Evolutionary conservation across 2,113 vertebrate genomes (phyloP).

Genomic region (Cariama cristata): DNA sequence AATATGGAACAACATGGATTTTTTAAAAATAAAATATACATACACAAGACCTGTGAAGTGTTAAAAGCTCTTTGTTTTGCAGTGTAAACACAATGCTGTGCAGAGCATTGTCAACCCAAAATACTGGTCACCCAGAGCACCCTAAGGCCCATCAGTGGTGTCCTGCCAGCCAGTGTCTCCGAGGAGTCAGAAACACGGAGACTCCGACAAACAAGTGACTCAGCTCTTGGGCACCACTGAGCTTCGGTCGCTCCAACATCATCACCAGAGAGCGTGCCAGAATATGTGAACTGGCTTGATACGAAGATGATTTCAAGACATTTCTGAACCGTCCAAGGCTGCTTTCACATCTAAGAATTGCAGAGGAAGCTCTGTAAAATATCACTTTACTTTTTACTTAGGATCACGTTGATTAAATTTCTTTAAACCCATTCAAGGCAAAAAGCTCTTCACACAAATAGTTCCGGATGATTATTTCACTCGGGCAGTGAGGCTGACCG

Average conservation of each 20-base stretch:
- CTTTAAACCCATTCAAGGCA: background rate
- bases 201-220: background rate
- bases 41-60: background rate
- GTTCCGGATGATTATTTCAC: background rate
- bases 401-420: background rate
- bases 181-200: background rate
- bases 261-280: background rate
- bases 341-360: background rate
- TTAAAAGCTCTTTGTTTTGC: background rate
- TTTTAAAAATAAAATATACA: too few species aligned
- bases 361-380: background rate
- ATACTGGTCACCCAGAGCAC: background rate
- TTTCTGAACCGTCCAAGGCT: background rate
- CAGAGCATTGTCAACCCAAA: background rate
- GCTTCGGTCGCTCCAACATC: background rate
- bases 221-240: background rate
- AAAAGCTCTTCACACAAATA: background rate
- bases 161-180: background rate
- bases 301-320: background rate
- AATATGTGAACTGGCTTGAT: background rate
- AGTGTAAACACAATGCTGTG: background rate
- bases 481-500: rapidly evolving
- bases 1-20: background rate
- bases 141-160: rapidly evolving
- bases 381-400: background rate